Base-by-base conservation (phyloP, 2,888 invertebrate genomes). In the Drosophila neotestacea region DNA sequence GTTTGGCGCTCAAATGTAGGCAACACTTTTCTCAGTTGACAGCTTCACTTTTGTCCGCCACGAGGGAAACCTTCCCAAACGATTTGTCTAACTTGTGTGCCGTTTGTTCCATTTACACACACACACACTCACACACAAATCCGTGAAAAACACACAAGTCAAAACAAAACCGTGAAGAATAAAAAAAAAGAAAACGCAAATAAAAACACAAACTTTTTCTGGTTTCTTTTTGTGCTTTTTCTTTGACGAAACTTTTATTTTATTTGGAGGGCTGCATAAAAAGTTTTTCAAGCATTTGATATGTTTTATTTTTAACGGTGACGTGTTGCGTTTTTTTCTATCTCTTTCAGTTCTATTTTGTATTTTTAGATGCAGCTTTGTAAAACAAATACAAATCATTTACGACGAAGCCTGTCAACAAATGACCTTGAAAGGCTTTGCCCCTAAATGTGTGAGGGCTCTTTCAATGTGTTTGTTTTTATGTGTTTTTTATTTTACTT, bases 311-410 rank as follows among this genome's bases (percentile, higher is more conserved):
- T 73, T 67, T 42, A 34, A 63, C 42, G 30, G 55, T 48, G 64
- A 47, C 55, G 67, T 11, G 61, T 44, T 16, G 30, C 32, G 44
- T 61, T 70, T 65, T 69, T 61, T 50, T 16, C 27, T 51, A 38
- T 34, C 60, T 22, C 38, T 44, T 11, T n/a, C 56, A 62, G 59
- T 68, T 60, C 60, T 59, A 56, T 63, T 66, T 71, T 68, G 68
- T 54, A 63, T 78, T 70, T 70, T 81, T 80, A 61, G 67, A 71
- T 69, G 47, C 63, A 63, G 46, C 59, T 77, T 67, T 72, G 74
- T 79, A 73, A 68, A 89, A 88, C 75, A 82, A 85, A 85, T 73
- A 78, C 74, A 85, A 79, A 77, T 77, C 69, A 78, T 85, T 79
- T 70, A 63, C 65, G 67, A 44, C 62, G 68, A 48, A 70, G 76